Percentiles rank a stretch among this genome's conserved stretches.
Evolutionary conservation across 2,888 invertebrate genomes (phyloP).

Genomic region (Pterobdella sp.): DNA sequence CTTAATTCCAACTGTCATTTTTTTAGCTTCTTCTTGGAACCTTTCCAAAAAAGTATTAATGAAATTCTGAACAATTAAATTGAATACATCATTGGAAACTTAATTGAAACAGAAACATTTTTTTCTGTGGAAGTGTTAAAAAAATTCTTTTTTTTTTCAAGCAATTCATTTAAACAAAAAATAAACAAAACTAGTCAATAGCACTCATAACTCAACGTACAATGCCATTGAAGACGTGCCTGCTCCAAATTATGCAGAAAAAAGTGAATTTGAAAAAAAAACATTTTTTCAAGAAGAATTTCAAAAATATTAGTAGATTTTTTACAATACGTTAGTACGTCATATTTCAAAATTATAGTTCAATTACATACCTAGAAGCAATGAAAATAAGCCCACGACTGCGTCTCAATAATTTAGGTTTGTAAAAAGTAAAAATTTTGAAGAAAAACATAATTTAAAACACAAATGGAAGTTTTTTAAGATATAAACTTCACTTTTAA

Average conservation of each 20-base stretch:
- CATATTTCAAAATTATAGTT: not conserved
- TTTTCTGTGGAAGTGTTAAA: not conserved
- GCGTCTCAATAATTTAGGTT: not conserved
- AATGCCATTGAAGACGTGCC: constrained; percentile 4
- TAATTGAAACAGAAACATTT: not conserved
- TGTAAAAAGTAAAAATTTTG: not conserved
- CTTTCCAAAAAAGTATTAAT: not conserved
- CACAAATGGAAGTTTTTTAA: not conserved
- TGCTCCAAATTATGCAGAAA: not conserved
- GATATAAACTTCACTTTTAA: too few relatives aligned
- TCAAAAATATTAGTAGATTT: not conserved
- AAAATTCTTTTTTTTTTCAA: not conserved
- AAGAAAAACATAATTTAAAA: not conserved
- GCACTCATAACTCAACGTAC: not conserved
- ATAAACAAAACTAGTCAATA: not conserved
- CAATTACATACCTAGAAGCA: not conserved
- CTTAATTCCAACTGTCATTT: not conserved
- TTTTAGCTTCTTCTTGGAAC: not conserved
- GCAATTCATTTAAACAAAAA: not conserved
- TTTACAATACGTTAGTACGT: not conserved
- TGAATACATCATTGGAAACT: too few relatives aligned
- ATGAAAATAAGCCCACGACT: not conserved
- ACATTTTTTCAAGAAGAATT: not conserved
- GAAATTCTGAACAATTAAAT: not conserved
- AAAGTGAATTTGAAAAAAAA: not conserved